Evolutionary conservation across 2,888 invertebrate species (phyloP).

Genomic region (Amblyjoppa proteus): DNA sequence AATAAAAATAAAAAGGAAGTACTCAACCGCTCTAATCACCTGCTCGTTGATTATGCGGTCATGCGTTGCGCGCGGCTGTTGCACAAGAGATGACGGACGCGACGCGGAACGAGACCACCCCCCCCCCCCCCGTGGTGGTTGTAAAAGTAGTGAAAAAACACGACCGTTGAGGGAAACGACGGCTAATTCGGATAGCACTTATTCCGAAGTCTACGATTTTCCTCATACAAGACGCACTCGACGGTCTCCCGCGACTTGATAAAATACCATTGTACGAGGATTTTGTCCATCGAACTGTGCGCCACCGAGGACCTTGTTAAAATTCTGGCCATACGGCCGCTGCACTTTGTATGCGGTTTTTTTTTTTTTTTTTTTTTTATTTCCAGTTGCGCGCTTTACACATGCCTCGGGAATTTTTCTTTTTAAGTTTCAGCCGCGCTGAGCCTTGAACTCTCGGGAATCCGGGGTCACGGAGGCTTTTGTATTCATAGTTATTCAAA

Average conservation of each 20-base stretch:
- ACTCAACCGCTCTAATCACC: slow-evolving; percentile 62
- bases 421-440: slow-evolving; percentile 43
- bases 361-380: not conserved
- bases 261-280: slow-evolving; percentile 30
- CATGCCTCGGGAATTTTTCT: slow-evolving; percentile 40
- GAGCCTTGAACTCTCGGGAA: slow-evolving; percentile 56
- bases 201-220: slow-evolving; percentile 34
- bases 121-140: slow-evolving; percentile 12
- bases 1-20: slow-evolving; percentile 32
- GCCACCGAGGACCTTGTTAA: slow-evolving; percentile 46
- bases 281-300: slow-evolving; percentile 48
- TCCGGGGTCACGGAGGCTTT: slow-evolving; percentile 16
- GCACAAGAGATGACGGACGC: slow-evolving; percentile 24
- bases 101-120: slow-evolving; percentile 3
- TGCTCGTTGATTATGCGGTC: slow-evolving; percentile 63
- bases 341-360: slow-evolving; percentile 44
- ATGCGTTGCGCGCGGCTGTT: slow-evolving; percentile 57
- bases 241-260: not conserved
- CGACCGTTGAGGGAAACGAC: slow-evolving; percentile 28
- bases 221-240: not conserved
- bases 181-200: slow-evolving; percentile 48
- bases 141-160: slow-evolving; percentile 38
- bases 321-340: slow-evolving; percentile 43
- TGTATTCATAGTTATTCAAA: slow-evolving; percentile 13
- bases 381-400: slow-evolving; percentile 31